Percentiles rank a stretch among this genome's conserved stretches.
These are phyloP conservation scores for Montipora foliosa DNA, from an alignment of 64 coral and sea anemone species.

Conservation along the genomic window DNA sequence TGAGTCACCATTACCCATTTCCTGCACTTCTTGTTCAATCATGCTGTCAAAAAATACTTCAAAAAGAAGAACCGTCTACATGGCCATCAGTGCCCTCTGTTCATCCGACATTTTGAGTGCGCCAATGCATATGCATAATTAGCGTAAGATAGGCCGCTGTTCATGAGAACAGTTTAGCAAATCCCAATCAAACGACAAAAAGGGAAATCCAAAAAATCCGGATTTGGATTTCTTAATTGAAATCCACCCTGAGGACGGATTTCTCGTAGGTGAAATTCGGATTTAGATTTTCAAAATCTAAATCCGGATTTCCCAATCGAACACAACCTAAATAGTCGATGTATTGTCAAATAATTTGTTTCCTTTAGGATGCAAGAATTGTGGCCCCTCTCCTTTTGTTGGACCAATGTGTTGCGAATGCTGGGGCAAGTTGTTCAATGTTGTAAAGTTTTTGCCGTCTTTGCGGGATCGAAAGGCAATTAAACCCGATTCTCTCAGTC, in stretches of 20 bases:
- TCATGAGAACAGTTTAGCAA: neutral
- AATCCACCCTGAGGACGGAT: neutral
- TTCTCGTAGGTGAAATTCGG: neutral
- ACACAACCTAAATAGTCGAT: neutral
- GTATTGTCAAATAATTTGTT: no score
- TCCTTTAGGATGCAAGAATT: no score
- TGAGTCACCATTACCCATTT: constrained; percentile 31
- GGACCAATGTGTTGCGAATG: no score
- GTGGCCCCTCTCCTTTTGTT: no score
- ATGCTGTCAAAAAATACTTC: constrained; percentile 22
- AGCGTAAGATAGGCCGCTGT: neutral
- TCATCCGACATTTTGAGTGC: constrained; percentile 33
- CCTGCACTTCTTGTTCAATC: constrained; percentile 25
- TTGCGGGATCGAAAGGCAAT: no score
- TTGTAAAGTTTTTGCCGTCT: no score
- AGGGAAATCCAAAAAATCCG: neutral
- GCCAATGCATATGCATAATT: neutral
- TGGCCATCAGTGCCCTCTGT: neutral
- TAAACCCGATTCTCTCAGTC: no score
- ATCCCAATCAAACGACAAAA: neutral
- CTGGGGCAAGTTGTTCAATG: no score
- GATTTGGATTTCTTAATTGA: neutral
- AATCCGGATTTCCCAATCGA: constrained; percentile 3
- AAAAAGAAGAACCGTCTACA: constrained; percentile 14
- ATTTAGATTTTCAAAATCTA: neutral